Base-by-base conservation (phyloP, 2,888 invertebrate species). In the Koerneria pararmatus region DNA sequence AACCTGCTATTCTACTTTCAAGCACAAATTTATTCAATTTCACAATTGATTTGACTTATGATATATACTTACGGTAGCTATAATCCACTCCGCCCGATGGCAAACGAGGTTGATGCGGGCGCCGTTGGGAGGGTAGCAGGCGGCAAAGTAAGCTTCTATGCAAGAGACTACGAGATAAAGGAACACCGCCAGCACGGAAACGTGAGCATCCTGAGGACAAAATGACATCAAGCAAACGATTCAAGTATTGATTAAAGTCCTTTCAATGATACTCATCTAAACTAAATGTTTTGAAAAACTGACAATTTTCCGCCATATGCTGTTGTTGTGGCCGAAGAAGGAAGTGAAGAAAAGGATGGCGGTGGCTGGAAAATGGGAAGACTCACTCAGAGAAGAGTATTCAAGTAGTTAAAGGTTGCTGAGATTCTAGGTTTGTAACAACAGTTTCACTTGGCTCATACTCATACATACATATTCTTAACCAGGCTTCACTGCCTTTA, bases 91-190 rank as follows among this genome's bases (percentile, higher is more conserved):
- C 32, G 77, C 71, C 22, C 80, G 68, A 68, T 80, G 75, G 57
- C 80, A 80, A 27, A 80, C 78, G 35, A 76, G 66, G 59, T 74
- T 76, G 58, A 79, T 72, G 32, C 71, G 63, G 3, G 74, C 69
- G 11, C 80, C 80, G 46, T 78, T 74, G 15, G 80, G 80, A 22
- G 80, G 80, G 64, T 80, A 80, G 54, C 80, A 80, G 2, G 78
- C 80, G 3, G 80, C 80, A 64, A 69, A 80, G 64, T 80, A 80
- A n/a, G 80, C 72, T 62, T 80, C 80, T 24, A 80, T 66, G 58
- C 76, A 78, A 6, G 76, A 74, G 5, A 72, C 79, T 3, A 80
- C 54, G 27, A 80, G 53, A 68, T 77, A 78, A 54, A 73, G 72
- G 59, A 80, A 71, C 22, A 72, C 64, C 19, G 74, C 78, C 22